Base-by-base conservation (phyloP, 1,140 invertebrate genomes). In the Drosophila tropicalis region DNA sequence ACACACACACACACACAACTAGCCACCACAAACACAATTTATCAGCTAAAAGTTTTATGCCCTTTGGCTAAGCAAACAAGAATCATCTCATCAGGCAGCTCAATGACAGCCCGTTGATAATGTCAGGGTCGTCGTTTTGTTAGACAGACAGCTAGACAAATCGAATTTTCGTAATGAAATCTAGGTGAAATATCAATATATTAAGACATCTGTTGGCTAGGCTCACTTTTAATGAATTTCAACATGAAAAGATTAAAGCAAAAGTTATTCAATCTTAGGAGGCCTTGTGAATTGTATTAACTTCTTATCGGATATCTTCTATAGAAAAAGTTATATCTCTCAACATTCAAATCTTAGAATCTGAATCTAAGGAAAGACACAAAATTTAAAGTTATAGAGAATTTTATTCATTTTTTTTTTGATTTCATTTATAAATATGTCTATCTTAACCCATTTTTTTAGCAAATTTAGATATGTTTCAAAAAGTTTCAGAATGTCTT, bases 11-110 rank as follows among this genome's bases (percentile, higher is more conserved):
- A 67, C 44, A 47, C 17, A 2, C 44, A 51, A 10, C 44, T 47
- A 51, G 15, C n/a, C 39, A 58, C 65, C 66, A 80, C 22, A 25
- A 25, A 3, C 22, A 25, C 57, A 67, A 72, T 75, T 62, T 67
- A 65, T 62, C 74, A 74, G 67, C 75, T n/a, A 79, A 67, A 79
- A 55, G 22, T 60, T 5, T 15, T 17, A 72, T 75, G 83, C 81
- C 81, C 81, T 86, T 70, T 44, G 74, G 75, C 61, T 51, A 51
- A 51, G 19, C 44, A 22, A 51, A 51, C 44, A 22, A 51, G 17
- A 51, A 51, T 51, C 44, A 22, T 51, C 44, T 51, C 44, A 51
- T 51, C 44, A 47, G n/a, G 13, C 67, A 77, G 65, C 73, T 55
- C 61, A 62, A 47, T 51, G 67, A 66, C 67, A 70, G 67, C 15